Base-by-base conservation (phyloP, 2,888 invertebrate genomes). In the Philereme vetulata region DNA sequence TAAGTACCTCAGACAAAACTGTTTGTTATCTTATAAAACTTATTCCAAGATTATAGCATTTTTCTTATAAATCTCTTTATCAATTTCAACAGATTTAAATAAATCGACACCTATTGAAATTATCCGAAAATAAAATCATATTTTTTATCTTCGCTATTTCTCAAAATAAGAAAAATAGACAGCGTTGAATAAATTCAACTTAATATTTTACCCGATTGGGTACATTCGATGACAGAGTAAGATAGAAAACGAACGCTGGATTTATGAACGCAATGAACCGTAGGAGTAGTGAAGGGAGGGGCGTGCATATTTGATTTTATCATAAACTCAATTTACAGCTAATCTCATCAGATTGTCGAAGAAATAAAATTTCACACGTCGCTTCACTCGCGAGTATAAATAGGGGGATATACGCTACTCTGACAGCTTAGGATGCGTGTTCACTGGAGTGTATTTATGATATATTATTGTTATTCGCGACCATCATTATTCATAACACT, bases 271-370 rank as follows among this genome's bases (percentile, higher is more conserved):
- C 85, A 75, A 78, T 87, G 85, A 84, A 81, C 80, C 78, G 78
- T 85, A 75, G 82, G 80, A 78, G 78, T 77, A 79, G 77, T 74
- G 64, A 68, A 55, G 54, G 50, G 63, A 56, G 68, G 65, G 75
- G 79, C 84, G 82, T 87, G 88, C 87, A 88, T 90, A 90, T 91
- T 90, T 88, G 88, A 91, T 89, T 88, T 78, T 78, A 76, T 85
- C 86, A 90, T 90, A 90, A 91, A 91, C 86, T 88, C 89, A 88
- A 91, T 91, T 91, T 90, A 85, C 88, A 89, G 90, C 88, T 91
- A 91, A 91, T 91, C 90, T 86, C 80, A 86, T 91, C 84, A 88
- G 90, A 91, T 90, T 90, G 90, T 89, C 88, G 88, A 87, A 87
- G 88, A 90, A 91, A 91, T 91, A 91, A 90, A 91, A 90, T 91